Evolutionary conservation across 2,888 invertebrate species (phyloP), one percentile per base, ranked within the genome.

Genomic region (Caenorhabditis auriculariae): DNA sequence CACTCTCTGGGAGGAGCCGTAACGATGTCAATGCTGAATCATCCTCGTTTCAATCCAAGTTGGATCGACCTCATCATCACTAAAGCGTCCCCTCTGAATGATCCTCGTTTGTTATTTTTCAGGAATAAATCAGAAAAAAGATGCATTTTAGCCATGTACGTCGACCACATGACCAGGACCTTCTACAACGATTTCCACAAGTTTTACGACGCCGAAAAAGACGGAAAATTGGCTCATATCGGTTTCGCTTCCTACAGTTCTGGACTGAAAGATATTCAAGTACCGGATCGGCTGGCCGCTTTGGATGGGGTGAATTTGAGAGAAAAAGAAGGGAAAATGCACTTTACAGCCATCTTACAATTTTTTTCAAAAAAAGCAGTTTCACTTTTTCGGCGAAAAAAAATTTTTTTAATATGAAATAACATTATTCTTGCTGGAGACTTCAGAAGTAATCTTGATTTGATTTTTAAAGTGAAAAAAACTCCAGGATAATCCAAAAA

Each of bases 241-340:
- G 66, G 69, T 19, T 51, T 77, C 4, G 51, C 79, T 4, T 76
- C 77, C 7, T 69, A 72, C 39, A 60, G 64, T 26, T 76, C 74
- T 12, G 77, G 77, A 5, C 53, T 75, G 7, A 66, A 67, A 38
- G 79, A 79, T 50, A 69, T 63, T 44, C 64, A 61, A 21, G 66
- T 72, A 0, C 57, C 62, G 0, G 72, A 72, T 45, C 41, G 47
- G 21, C 39, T 62, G 35, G 59, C 65, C 12, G 35, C 21, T 2
- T 38, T 55, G 35, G 23, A 23, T n/a, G 47, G 54, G 15, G 54
- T 66, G 9, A 48, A 45, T 44, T 26, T 47, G 1, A 35, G 28
- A 15, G 4, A 46, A 23, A 21, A 7, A 2, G 46, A n/a, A 17
- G 41, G n/a, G n/a, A 9, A 12, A 39, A 35, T 32, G 19, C 48